These are phyloP conservation scores for Limnephilus lunatus DNA, from an alignment of 2,888 invertebrate species.

Conservation along the genomic window DNA sequence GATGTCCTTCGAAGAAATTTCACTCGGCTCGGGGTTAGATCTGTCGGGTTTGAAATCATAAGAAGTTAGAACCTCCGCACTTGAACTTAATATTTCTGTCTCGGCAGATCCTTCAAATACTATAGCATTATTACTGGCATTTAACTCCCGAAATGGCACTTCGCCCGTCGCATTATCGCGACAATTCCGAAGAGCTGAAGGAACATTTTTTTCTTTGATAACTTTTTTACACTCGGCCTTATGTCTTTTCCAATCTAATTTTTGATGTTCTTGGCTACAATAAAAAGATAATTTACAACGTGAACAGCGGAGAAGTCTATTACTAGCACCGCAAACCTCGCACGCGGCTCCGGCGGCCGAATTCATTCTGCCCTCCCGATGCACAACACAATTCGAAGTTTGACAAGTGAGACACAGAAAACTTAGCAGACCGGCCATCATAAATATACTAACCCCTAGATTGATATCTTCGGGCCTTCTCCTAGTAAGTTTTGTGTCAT, in stretches of 20 bases:
- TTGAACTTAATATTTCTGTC: conserved; percentile 53
- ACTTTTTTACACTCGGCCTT: conserved; percentile 78
- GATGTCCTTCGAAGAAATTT: conserved; percentile 40
- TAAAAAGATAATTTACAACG: conserved; percentile 80
- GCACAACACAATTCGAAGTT: conserved; percentile 53
- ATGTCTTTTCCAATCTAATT: conserved; percentile 86
- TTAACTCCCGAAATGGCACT: conserved; percentile 49
- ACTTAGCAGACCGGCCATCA: conserved; percentile 55
- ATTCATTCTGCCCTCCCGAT: conserved; percentile 57
- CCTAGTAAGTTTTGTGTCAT: too few relatives aligned
- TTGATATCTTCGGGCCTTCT: too few relatives aligned
- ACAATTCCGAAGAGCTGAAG: conserved; percentile 41
- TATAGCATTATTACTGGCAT: conserved; percentile 41
- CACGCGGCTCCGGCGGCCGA: conserved; percentile 57
- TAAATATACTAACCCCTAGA: too few relatives aligned
- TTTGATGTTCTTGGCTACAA: conserved; percentile 87
- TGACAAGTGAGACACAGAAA: conserved; percentile 56
- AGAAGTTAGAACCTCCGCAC: conserved; percentile 37
- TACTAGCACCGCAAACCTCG: conserved; percentile 48
- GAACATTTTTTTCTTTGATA: conserved; percentile 41
- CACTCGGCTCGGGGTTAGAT: conserved; percentile 28
- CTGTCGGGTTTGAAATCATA: conserved; percentile 41
- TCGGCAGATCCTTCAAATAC: conserved; percentile 53
- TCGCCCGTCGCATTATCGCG: conserved; percentile 52
- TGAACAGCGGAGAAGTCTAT: conserved; percentile 81